Evolutionary conservation across 2,797 vertebrate species (phyloP), one percentile per base, ranked within the genome.

Genomic region (Acomys russatus): DNA sequence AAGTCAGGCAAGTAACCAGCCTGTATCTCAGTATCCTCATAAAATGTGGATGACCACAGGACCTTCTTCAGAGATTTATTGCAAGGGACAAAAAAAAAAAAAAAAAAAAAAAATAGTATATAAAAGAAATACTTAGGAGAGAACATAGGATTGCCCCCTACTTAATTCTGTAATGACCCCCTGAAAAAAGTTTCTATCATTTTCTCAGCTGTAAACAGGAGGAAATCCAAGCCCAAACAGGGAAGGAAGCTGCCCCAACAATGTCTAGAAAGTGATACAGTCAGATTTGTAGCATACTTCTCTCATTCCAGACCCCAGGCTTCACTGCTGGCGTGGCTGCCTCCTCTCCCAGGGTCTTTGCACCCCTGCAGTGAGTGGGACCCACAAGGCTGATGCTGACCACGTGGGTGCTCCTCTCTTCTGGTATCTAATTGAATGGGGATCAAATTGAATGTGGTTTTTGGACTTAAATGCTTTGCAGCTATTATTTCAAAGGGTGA

Each of bases 401-500:
- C 14, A 20, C 0, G 0, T 33, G 54, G 56, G 12, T 59, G 14
- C 23, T 51, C 71, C 22, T 44, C 89, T 66, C 33, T 1, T 79
- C 59, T 94, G 82, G 73, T 6, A 22, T 8, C 6, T 54, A 73
- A 28, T 25, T 66, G 74, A 86, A 54, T 49, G 33, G 30, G 30
- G 14, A 61, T 73, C 73, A 66, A 79, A 87, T 54, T 49, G 83
- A 61, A 44, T 78, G 78, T 33, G 73, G 70, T 86, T 96, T 96
- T 88, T 38, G 10, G 84, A 78, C 35, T 76, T 94, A 6, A 90
- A 3, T 51, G n/a, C 59, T n/a, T 44, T 74, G 22, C 90, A 23
- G 80, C 76, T 92, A 30, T 84, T 44, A 30, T 93, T 95, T 93
- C 20, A n/a, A 94, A 95, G 71, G 38, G 82, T 35, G 83, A 82